Percentiles rank a stretch among this genome's conserved stretches.
Evolutionary conservation across 2,888 invertebrate species (phyloP).

Genomic region (Selenia dentaria): DNA sequence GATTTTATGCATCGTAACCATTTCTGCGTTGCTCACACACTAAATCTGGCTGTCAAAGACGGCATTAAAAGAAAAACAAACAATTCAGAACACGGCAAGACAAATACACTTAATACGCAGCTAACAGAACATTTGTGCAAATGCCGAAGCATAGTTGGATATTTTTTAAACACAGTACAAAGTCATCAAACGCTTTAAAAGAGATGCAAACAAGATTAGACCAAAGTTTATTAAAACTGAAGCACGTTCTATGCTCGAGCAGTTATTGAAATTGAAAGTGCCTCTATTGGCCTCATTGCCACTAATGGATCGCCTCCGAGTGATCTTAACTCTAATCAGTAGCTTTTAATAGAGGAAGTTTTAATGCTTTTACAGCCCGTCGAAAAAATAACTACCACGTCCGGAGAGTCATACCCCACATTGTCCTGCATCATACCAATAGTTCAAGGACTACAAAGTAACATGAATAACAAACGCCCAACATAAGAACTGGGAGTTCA

Average conservation of each 20-base stretch:
- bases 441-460: constrained; percentile 22
- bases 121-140: background rate
- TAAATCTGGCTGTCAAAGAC: background rate
- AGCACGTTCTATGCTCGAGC: constrained; percentile 2
- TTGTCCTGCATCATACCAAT: constrained; percentile 30
- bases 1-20: background rate
- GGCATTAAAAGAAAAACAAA: background rate
- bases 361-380: constrained; percentile 21
- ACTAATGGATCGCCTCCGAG: constrained; percentile 12
- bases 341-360: constrained; percentile 18
- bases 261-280: background rate
- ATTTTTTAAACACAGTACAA: constrained; percentile 4
- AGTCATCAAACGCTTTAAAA: background rate
- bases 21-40: background rate
- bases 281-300: constrained; percentile 9
- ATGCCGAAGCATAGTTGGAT: constrained; percentile 1
- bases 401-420: constrained; percentile 18
- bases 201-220: too few relatives aligned
- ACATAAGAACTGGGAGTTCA: background rate
- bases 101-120: too few relatives aligned
- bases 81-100: too few relatives aligned
- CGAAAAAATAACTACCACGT: constrained; percentile 19
- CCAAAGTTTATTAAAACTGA: background rate
- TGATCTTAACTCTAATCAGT: constrained; percentile 18
- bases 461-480: background rate